Percentiles rank a stretch among this genome's conserved stretches.
Evolutionary conservation across 2,113 vertebrate species (phyloP).

Genomic region (Thermophis baileyi): DNA sequence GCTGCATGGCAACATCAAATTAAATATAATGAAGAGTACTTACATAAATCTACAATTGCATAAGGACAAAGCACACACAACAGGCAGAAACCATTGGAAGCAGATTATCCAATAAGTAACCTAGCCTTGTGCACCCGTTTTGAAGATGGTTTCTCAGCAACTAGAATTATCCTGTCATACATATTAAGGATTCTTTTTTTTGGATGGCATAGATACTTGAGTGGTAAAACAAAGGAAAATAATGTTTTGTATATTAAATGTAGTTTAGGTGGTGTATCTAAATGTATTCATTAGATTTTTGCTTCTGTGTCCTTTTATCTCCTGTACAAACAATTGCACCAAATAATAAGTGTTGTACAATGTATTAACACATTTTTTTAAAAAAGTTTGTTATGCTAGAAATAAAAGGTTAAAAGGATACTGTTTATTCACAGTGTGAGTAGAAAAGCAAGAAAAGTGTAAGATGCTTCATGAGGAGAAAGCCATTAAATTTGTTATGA

Average conservation of each 20-base stretch:
- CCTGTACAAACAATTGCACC: not conserved
- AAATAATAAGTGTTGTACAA: conserved; percentile 19
- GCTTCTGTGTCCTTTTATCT: not conserved
- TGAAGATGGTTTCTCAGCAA: not conserved
- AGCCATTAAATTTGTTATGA: conserved; percentile 48
- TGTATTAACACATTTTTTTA: not conserved
- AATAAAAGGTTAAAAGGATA: conserved; percentile 2
- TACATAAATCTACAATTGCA: not conserved
- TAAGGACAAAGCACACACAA: not conserved
- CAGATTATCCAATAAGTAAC: not conserved
- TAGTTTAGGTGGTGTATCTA: not conserved
- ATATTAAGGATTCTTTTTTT: not conserved
- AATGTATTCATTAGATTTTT: not conserved
- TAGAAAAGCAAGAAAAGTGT: conserved; percentile 22
- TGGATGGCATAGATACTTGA: not conserved
- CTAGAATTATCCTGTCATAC: not conserved
- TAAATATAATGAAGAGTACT: not conserved
- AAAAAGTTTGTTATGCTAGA: not conserved
- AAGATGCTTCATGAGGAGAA: conserved; percentile 41
- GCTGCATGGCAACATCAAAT: not conserved
- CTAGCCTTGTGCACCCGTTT: not conserved
- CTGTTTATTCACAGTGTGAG: conserved; percentile 27
- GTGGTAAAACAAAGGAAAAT: not conserved
- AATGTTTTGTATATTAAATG: not conserved
- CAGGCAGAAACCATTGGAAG: not conserved